A percentile compares a stretch with the other conserved stretches of the same genome.
These are phyloP conservation scores for Calypte anna DNA, from an alignment of 2,113 vertebrate genomes.

Conservation along the genomic window DNA sequence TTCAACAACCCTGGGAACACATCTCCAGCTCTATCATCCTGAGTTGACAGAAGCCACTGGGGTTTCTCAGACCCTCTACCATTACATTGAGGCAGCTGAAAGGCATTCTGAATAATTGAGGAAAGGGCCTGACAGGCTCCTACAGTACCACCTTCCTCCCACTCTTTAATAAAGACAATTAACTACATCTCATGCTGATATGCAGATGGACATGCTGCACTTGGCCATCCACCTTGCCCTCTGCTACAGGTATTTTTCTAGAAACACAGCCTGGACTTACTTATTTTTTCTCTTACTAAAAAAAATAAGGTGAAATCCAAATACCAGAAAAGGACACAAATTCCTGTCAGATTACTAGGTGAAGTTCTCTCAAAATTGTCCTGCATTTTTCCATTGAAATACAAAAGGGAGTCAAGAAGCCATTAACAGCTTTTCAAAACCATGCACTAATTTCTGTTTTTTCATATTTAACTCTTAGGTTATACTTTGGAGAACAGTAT, in stretches of 20 bases:
- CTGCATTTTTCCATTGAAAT: neutral
- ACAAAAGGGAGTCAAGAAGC: neutral
- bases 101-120: neutral
- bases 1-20: neutral
- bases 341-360: neutral
- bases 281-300: neutral
- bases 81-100: fast-evolving
- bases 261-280: neutral
- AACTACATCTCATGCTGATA: neutral
- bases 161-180: neutral
- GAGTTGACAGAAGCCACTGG: neutral
- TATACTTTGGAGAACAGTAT: neutral
- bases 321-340: neutral
- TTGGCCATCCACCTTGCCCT: neutral
- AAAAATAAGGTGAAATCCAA: neutral
- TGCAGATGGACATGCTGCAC: neutral
- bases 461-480: neutral
- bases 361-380: neutral
- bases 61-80: neutral
- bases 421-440: neutral
- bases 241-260: neutral
- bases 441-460: neutral
- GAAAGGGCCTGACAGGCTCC: neutral
- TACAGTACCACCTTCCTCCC: neutral
- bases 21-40: neutral